A percentile compares a stretch with the other conserved stretches of the same genome.
phyloP scores from a whole-genome alignment of 2,113 vertebrate genomes.

The Cercopithecus mona region DNA sequence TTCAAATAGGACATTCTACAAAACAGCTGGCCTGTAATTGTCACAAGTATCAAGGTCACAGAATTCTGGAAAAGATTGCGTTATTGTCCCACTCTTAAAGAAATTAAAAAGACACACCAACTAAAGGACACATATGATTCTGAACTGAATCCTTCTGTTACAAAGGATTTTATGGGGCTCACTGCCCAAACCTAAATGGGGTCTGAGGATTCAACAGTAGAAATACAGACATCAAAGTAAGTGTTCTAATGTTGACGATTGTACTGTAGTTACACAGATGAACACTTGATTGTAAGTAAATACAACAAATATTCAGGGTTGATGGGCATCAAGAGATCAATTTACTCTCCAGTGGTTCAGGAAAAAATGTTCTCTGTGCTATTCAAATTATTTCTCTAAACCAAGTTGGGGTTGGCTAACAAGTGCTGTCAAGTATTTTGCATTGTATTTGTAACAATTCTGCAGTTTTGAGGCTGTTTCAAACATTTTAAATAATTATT shows the following conservation, averaged over 20 bases:
- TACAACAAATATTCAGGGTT: not conserved
- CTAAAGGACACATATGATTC: not conserved
- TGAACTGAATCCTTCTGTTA: not conserved
- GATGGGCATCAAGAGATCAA: not conserved
- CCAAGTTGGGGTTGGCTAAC: not conserved
- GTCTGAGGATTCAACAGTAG: not conserved
- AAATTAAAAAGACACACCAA: not conserved
- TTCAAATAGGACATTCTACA: not conserved
- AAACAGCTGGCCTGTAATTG: not conserved
- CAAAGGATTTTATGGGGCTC: not conserved
- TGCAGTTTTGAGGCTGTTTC: not conserved
- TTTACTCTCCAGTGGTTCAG: not conserved
- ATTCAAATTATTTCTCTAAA: not conserved
- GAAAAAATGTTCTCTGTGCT: not conserved
- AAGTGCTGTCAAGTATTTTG: not conserved
- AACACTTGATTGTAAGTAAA: not conserved
- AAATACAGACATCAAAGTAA: not conserved
- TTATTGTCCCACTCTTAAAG: not conserved
- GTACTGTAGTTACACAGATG: not conserved
- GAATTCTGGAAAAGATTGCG: not conserved
- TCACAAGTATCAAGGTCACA: not conserved
- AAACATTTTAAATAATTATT: not conserved
- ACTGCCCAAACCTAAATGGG: not conserved
- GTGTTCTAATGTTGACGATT: not conserved
- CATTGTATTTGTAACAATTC: not conserved